Conservation (phyloP, 2,113 vertebrate species). For the Notarius lentiginosus region DNA sequence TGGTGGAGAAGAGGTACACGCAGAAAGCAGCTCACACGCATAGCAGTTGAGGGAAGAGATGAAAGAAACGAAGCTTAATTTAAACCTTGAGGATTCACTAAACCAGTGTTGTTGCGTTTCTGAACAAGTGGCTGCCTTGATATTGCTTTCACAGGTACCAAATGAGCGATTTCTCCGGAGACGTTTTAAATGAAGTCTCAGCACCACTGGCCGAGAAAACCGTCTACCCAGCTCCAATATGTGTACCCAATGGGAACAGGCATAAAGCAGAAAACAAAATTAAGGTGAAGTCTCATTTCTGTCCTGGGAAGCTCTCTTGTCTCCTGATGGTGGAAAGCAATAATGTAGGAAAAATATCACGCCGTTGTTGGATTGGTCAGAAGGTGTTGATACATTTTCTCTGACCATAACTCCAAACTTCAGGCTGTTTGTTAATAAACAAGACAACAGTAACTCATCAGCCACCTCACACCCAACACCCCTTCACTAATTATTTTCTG, state of each 20-base stretch:
- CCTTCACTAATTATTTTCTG: neutral
- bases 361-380: neutral
- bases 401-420: neutral
- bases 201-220: slow-evolving; percentile 83
- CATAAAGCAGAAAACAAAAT: slow-evolving; percentile 85
- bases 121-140: neutral
- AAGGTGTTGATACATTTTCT: neutral
- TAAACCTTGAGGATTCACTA: neutral
- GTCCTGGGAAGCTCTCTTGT: neutral
- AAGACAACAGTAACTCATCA: neutral
- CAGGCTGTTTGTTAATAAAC: neutral
- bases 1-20: slow-evolving; percentile 86
- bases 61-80: neutral
- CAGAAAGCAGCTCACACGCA: neutral
- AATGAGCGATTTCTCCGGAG: slow-evolving; percentile 87
- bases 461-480: neutral
- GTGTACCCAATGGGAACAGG: slow-evolving; percentile 82
- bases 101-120: neutral
- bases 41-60: neutral
- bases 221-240: slow-evolving; percentile 71
- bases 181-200: slow-evolving; percentile 85
- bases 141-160: slow-evolving; percentile 76
- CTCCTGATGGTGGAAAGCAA: neutral
- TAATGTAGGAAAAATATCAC: neutral
- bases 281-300: slow-evolving; percentile 72